phyloP scores from a whole-genome alignment of 2,113 vertebrate species.

The Mus pahari region DNA sequence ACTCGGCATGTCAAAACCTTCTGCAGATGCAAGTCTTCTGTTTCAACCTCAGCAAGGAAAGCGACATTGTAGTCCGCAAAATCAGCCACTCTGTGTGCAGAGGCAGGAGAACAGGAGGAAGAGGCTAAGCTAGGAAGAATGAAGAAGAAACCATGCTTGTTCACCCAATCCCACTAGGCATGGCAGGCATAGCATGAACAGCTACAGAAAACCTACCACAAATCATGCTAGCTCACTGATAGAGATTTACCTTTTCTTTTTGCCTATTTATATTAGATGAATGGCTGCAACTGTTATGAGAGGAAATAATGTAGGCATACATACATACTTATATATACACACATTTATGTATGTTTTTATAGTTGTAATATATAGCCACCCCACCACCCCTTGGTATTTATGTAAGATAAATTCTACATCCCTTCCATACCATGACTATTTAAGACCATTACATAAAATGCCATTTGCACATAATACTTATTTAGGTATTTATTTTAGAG shows the following conservation, averaged over 20 bases:
- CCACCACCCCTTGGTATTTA: not conserved
- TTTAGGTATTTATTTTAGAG: not conserved
- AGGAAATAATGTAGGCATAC: not conserved
- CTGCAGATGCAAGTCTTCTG: not conserved
- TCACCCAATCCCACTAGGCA: not conserved
- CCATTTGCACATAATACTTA: not conserved
- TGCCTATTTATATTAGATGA: conserved; percentile 15
- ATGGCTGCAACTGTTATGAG: not conserved
- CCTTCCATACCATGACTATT: not conserved
- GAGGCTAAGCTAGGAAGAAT: not conserved
- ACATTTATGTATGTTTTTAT: not conserved
- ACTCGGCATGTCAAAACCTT: not conserved
- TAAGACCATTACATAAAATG: not conserved
- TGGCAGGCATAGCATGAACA: not conserved
- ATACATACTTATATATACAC: not conserved
- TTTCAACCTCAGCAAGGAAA: not conserved
- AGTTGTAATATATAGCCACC: not conserved
- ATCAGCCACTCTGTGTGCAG: not conserved
- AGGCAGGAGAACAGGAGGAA: not conserved
- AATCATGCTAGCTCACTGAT: not conserved
- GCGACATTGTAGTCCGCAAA: not conserved
- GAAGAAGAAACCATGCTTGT: not conserved
- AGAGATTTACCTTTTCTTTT: not conserved
- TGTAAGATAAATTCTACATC: not conserved
- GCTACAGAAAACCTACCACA: not conserved